Percentiles rank a stretch among this genome's conserved stretches.
Evolutionary conservation across 2,888 invertebrate genomes (phyloP).

Genomic region (Odontomyia ornata): DNA sequence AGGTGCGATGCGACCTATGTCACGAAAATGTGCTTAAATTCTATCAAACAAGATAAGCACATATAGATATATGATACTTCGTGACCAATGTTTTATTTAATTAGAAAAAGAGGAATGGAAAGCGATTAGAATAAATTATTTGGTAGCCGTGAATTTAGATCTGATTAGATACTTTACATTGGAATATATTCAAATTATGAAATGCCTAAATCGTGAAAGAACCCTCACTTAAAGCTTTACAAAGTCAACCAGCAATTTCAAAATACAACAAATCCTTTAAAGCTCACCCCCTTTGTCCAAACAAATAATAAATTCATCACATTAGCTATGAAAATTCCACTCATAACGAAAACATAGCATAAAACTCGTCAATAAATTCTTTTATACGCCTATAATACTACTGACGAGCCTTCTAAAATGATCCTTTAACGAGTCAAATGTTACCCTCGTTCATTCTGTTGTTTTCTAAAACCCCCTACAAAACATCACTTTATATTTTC

Average conservation of each 20-base stretch:
- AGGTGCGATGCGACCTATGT: constrained; percentile 2
- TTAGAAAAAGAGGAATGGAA: too few relatives aligned
- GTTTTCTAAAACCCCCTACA: background rate
- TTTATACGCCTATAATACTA: background rate
- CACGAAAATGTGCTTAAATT: background rate
- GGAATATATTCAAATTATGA: too few relatives aligned
- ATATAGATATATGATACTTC: background rate
- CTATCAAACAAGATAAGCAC: background rate
- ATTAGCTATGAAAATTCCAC: background rate
- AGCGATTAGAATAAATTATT: too few relatives aligned
- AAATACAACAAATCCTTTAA: too few relatives aligned
- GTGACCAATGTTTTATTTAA: background rate
- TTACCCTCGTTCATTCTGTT: background rate
- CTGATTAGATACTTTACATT: too few relatives aligned
- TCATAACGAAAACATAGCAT: constrained; percentile 6
- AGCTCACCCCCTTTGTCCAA: background rate
- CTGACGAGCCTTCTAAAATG: background rate
- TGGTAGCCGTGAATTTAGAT: too few relatives aligned
- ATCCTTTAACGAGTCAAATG: constrained; percentile 15
- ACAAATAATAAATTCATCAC: too few relatives aligned
- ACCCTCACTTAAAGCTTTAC: too few relatives aligned
- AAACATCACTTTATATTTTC: background rate
- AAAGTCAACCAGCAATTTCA: too few relatives aligned
- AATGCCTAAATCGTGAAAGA: too few relatives aligned
- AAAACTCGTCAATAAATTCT: constrained; percentile 14